Base-by-base conservation (phyloP, 2,797 vertebrate species). In the Pseudochromis fuscus region DNA sequence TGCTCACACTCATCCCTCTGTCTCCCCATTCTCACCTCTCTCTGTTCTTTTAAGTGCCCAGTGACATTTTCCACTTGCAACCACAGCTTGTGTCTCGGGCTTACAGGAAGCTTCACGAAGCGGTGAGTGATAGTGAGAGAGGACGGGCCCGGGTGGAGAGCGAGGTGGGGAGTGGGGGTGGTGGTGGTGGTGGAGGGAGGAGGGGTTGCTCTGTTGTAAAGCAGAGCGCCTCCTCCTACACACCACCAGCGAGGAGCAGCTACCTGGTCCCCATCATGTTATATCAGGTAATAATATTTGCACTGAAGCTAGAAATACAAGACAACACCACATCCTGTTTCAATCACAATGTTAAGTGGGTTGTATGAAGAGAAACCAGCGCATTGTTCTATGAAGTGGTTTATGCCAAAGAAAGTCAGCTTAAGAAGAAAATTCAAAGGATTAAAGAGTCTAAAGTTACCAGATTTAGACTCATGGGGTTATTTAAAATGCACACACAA, bases 51-150 rank as follows among this genome's bases (percentile, higher is more conserved):
- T 33, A 78, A 86, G 63, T 88, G 88, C 88, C 87, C 90, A 77
- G 61, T 90, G 83, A 89, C 82, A 87, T 87, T 86, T 90, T 89
- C 81, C 84, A 84, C 59, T 87, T 51, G 62, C 51, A 82, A 89
- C 87, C 87, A 65, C 89, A 88, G 67, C 53, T 42, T 48, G 37
- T 67, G 62, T 72, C 60, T 66, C 67, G 59, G 83, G 76, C 84
- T 82, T 61, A 87, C 89, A 92, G 90, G 88, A 92, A 92, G 72
- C 65, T 37, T 56, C 16, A 15, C 48, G 44, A 45, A 40, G 67
- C 60, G 23, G 37, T 72, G 82, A 79, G 79, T 61, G 68, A 61
- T 57, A 62, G 73, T 76, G 77, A 84, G 72, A 91, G 69, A 68
- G 72, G 77, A 83, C 30, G 40, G 52, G 79, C 38, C 16, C 1